Evolutionary conservation across 2,888 invertebrate species (phyloP).

Genomic region (Octonoba sinensis): DNA sequence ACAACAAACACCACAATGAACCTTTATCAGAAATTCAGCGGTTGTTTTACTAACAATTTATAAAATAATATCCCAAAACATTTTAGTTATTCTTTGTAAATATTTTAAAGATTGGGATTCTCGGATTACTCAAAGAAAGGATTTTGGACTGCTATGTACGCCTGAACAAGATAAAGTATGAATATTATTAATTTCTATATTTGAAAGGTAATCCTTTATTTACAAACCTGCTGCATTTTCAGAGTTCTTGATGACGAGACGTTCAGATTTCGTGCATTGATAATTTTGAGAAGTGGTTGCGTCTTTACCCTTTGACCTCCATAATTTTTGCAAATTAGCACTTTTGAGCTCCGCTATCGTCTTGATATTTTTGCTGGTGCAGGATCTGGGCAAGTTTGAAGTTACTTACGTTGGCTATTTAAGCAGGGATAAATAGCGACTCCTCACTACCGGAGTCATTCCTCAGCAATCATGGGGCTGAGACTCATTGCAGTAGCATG

Average conservation of each 20-base stretch:
- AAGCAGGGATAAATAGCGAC: conserved; percentile 20
- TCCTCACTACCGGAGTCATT: background rate
- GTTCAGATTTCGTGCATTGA: conserved; percentile 32
- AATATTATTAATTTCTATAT: conserved; percentile 3
- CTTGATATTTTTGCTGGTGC: conserved; percentile 21
- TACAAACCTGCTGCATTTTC: conserved; percentile 20
- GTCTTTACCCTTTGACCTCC: conserved; percentile 25
- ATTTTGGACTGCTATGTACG: too few species aligned
- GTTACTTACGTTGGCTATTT: conserved; percentile 44
- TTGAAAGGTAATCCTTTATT: conserved; percentile 13
- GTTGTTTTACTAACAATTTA: too few species aligned
- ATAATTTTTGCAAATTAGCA: conserved; percentile 22
- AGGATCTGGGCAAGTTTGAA: conserved; percentile 6
- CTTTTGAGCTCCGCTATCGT: conserved; percentile 35
- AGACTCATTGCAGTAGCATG: conserved; percentile 49
- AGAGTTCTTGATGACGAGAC: conserved; percentile 16
- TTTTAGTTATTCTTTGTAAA: too few species aligned
- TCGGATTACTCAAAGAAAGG: too few species aligned
- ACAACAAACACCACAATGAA: too few species aligned
- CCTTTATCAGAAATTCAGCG: too few species aligned
- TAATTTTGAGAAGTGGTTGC: conserved; percentile 32
- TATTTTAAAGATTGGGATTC: too few species aligned
- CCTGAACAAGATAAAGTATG: background rate
- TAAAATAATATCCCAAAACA: too few species aligned
- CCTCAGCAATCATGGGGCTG: conserved; percentile 57